These are phyloP conservation scores for Lytechinus variegatus DNA, from an alignment of 35 echinoderm and acorn worm genomes.

Conservation along the genomic window DNA sequence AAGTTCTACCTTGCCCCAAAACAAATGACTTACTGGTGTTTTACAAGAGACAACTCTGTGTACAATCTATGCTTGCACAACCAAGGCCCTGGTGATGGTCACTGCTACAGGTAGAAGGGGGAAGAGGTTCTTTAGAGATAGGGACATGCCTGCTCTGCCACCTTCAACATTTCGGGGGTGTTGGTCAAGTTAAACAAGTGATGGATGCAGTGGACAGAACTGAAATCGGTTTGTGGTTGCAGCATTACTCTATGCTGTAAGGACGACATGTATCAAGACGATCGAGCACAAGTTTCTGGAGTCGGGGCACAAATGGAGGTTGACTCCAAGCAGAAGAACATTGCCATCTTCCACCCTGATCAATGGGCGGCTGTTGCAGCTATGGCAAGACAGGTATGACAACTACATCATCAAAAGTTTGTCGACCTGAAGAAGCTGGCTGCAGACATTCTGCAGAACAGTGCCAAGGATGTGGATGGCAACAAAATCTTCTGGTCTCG, in stretches of 20 bases:
- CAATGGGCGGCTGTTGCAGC: constrained; percentile 43
- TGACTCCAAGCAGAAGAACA: constrained; percentile 45
- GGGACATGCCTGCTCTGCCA: background rate
- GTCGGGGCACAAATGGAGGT: constrained; percentile 56
- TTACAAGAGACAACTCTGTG: constrained; percentile 48
- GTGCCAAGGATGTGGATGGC: constrained; percentile 37
- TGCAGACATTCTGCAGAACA: constrained; percentile 36
- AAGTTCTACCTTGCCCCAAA: constrained; percentile 7
- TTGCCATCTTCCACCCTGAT: constrained; percentile 38
- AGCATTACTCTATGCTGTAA: constrained; percentile 50
- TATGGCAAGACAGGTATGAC: constrained; percentile 16
- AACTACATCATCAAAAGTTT: constrained; percentile 44
- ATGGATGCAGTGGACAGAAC: constrained; percentile 58
- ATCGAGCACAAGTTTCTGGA: constrained; percentile 57
- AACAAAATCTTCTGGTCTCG: constrained; percentile 31
- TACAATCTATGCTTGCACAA: constrained; percentile 46
- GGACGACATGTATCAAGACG: background rate
- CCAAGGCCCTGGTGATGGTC: constrained; percentile 19
- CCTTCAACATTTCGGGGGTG: background rate
- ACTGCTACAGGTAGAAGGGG: background rate
- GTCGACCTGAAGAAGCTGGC: constrained; percentile 53
- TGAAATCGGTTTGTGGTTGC: constrained; percentile 49
- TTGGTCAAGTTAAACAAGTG: constrained; percentile 37
- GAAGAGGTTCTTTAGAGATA: constrained; percentile 16
- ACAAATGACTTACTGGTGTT: constrained; percentile 36